These are phyloP conservation scores for Nannospalax galili DNA, from an alignment of 2,113 vertebrate species.

Conservation along the genomic window DNA sequence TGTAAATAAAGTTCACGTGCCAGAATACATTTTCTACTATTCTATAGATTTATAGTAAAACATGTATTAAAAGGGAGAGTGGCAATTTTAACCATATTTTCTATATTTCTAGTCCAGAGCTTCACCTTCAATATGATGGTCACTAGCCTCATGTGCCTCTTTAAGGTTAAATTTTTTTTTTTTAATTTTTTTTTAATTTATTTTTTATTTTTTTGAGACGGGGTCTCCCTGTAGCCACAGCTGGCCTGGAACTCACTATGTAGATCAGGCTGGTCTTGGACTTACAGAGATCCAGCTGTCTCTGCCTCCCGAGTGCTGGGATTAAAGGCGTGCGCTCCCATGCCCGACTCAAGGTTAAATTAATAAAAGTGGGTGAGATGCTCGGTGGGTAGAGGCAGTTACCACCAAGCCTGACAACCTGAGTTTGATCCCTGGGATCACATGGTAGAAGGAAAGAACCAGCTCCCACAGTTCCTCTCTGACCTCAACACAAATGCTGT, in stretches of 20 bases:
- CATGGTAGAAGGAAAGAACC: background rate
- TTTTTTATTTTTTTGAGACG: no score
- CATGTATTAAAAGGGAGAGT: background rate
- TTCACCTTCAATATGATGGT: background rate
- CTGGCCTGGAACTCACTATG: no score
- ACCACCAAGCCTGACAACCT: background rate
- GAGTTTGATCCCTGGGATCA: background rate
- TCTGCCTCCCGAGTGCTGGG: no score
- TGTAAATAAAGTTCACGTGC: slow-evolving; percentile 21
- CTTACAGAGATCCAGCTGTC: no score
- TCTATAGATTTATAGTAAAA: slow-evolving; percentile 24
- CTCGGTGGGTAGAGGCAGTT: background rate
- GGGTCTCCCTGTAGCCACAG: no score
- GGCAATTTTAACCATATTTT: slow-evolving; percentile 2
- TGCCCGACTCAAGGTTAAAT: background rate
- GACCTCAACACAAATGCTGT: background rate
- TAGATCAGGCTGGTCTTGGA: no score
- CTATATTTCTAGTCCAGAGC: background rate
- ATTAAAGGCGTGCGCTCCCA: no score
- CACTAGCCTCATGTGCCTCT: background rate
- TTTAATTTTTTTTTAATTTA: no score
- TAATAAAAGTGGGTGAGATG: background rate
- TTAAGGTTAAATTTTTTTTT: background rate
- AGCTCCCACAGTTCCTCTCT: background rate
- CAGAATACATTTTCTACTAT: background rate